Base-by-base conservation (phyloP, 2,888 invertebrate species). In the Eupeodes luniger region DNA sequence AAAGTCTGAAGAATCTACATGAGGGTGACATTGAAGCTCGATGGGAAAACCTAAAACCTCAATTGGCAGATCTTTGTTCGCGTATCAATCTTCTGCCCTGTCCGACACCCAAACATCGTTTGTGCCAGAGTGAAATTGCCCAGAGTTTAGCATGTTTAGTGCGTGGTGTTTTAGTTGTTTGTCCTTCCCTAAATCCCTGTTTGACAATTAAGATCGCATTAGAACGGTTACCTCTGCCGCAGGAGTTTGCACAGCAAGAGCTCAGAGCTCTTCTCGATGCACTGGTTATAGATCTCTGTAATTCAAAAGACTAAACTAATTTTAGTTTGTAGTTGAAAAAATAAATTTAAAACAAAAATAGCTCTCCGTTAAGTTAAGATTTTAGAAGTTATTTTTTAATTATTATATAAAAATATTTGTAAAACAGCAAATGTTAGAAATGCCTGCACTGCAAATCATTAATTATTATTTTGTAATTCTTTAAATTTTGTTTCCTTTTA, bases 71-170 rank as follows among this genome's bases (percentile, higher is more conserved):
- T 62, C 90, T 94, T 14, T 94, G 94, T 80, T 94, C 94, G 0
- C 92, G 93, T 14, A 94, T 94, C 10, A 93, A 92, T 90, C 90
- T 93, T 10, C 87, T 94, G 69, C 94, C 94, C 0, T 94, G 94
- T 69, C 94, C 94, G 27, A 94, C 94, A 12, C 90, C 93, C 14
- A 94, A 94, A 84, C 94, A 94, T 91, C 92, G 94, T 5, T 90
- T 94, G 16, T 94, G 94, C 72, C 94, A 94, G 89, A 94, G 93
- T 90, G 94, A 94, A 90, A 94, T 94, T 59, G 92, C 94, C 0
- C 93, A 94, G 81, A 92, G 92, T 72, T 85, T 94, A 14, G 92
- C 93, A 10, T 93, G 92, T 80, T 90, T 94, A 79, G 92, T 94
- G 34, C 92, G 92, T 59, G 94, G 93, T 27, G 91, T 93, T 81